A percentile compares a stretch with the other conserved stretches of the same genome.
phyloP scores from a whole-genome alignment of 2,113 vertebrate species.

The Balaeniceps rex region DNA sequence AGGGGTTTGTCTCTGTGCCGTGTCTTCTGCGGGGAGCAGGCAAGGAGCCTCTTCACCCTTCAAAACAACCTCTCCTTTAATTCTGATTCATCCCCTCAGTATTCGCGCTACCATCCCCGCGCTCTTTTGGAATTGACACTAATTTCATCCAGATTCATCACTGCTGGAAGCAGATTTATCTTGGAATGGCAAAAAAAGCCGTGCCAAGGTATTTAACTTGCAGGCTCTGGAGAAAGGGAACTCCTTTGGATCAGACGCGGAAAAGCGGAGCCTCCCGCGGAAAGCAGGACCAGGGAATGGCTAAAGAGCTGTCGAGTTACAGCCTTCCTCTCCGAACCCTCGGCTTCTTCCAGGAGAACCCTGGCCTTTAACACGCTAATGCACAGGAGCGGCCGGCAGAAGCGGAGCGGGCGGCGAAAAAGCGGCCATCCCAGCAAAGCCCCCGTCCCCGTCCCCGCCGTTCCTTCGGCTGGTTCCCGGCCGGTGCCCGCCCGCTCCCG shows the following conservation, averaged over 20 bases:
- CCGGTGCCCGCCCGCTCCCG: not conserved
- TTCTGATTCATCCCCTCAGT: not conserved
- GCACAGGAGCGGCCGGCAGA: not conserved
- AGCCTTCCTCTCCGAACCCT: not conserved
- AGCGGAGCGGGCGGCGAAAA: not conserved
- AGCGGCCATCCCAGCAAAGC: not conserved
- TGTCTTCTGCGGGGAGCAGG: not conserved
- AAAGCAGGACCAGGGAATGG: not conserved
- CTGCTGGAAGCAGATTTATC: conserved; percentile 11
- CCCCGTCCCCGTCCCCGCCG: no score
- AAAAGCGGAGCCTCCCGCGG: not conserved
- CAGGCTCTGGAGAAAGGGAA: not conserved
- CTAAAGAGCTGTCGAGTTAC: not conserved
- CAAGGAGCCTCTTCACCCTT: not conserved
- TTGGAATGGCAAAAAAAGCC: conserved; percentile 1
- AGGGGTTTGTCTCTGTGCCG: not conserved
- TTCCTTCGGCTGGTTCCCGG: not conserved
- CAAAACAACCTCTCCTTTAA: not conserved
- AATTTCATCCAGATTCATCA: conserved; percentile 46
- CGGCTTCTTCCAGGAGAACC: not conserved
- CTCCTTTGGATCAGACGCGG: not conserved
- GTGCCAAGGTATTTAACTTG: conserved; percentile 33
- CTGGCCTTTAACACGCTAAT: not conserved
- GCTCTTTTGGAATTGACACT: conserved; percentile 4
- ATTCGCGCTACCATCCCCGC: not conserved